Evolutionary conservation across 2,797 vertebrate species (phyloP).

Genomic region (Cryptoblepharus egeriae): DNA sequence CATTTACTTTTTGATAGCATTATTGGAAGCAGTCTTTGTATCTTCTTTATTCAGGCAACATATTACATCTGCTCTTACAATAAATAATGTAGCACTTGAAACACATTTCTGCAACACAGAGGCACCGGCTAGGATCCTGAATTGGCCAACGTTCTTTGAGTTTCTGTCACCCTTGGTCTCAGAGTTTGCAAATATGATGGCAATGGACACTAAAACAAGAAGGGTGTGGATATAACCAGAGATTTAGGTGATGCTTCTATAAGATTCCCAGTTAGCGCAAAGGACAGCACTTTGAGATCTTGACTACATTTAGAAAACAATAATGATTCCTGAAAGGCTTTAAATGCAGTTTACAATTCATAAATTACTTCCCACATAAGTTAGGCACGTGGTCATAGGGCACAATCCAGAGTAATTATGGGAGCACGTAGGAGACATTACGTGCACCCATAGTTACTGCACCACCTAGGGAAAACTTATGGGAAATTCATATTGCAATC

Average conservation of each 20-base stretch:
- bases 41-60: not conserved
- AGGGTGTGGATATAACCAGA: not conserved
- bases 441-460: too few relatives aligned
- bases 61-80: not conserved
- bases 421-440: too few relatives aligned
- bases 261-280: not conserved
- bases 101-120: not conserved
- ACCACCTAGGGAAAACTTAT: too few relatives aligned
- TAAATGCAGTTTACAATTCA: not conserved
- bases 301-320: constrained; percentile 11
- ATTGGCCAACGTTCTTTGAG: not conserved
- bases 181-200: not conserved
- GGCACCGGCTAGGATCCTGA: not conserved
- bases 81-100: constrained; percentile 1
- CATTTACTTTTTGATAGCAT: not conserved
- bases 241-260: constrained; percentile 2
- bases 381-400: not conserved
- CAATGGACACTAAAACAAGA: not conserved
- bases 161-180: not conserved
- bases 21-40: not conserved
- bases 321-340: not conserved
- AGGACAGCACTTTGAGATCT: not conserved
- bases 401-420: too few relatives aligned
- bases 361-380: not conserved
- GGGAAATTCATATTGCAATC: too few relatives aligned